These are phyloP conservation scores for Propithecus perrieri DNA, from an alignment of 2,797 vertebrate genomes.

Conservation along the genomic window DNA sequence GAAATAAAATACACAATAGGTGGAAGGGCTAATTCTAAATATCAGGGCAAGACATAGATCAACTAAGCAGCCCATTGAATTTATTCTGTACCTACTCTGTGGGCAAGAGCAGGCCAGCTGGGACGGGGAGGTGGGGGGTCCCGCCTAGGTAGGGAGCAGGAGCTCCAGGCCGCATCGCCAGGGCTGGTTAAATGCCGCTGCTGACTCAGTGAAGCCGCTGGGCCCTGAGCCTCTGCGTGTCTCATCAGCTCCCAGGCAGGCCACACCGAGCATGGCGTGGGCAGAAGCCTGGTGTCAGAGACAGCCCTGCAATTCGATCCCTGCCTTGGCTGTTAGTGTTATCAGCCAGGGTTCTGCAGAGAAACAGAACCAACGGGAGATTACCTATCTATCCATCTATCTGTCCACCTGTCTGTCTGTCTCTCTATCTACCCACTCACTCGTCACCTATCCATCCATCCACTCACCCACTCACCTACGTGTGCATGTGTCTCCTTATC, in stretches of 20 bases:
- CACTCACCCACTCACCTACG: neutral
- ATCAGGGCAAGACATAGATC: neutral
- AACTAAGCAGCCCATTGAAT: neutral
- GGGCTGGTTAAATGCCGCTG: accelerated
- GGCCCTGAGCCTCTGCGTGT: neutral
- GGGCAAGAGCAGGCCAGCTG: no score
- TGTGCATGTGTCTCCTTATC: no score
- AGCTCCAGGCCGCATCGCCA: accelerated
- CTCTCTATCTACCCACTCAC: neutral
- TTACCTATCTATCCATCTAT: neutral
- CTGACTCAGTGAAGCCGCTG: accelerated
- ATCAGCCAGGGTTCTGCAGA: neutral
- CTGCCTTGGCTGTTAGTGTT: accelerated
- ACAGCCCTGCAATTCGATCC: neutral
- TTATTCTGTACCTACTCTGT: neutral
- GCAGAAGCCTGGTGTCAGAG: neutral
- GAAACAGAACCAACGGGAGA: neutral
- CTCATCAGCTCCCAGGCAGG: neutral
- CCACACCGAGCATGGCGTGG: accelerated
- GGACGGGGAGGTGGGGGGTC: accelerated
- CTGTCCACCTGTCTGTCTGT: neutral
- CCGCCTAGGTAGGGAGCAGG: accelerated
- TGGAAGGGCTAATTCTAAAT: neutral
- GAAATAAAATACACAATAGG: neutral
- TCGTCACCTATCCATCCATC: neutral